phyloP scores from a whole-genome alignment of 2,888 invertebrate genomes.

The Hetaerina titia region DNA sequence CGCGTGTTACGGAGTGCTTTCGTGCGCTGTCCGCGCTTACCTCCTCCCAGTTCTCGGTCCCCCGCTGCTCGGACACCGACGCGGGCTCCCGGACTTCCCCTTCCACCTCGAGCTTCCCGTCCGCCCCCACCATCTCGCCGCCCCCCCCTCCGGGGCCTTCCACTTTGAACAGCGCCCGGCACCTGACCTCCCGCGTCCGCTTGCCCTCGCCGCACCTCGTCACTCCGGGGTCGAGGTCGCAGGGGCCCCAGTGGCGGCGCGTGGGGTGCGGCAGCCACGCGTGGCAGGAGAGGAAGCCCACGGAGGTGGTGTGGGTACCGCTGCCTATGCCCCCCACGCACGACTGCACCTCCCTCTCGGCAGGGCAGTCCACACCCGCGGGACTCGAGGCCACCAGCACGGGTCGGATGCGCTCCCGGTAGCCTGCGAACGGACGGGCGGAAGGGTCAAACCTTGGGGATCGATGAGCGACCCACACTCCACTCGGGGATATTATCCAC shows the following conservation, averaged over 20 bases:
- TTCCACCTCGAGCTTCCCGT: not conserved
- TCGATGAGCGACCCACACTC: not conserved
- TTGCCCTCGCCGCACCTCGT: conserved; percentile 81
- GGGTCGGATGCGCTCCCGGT: conserved; percentile 73
- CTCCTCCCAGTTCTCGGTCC: conserved; percentile 50
- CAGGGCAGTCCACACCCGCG: conserved; percentile 76
- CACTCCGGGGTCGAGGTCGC: conserved; percentile 75
- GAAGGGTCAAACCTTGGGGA: not conserved
- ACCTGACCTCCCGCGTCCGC: conserved; percentile 80
- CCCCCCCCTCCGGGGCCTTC: not conserved
- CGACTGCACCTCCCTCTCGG: conserved; percentile 80
- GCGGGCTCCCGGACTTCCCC: not conserved
- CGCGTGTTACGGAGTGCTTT: too few species aligned
- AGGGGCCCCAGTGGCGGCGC: conserved; percentile 81
- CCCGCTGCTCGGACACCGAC: not conserved
- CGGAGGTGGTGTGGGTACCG: conserved; percentile 41
- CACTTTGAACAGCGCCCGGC: conserved; percentile 79
- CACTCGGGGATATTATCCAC: not conserved
- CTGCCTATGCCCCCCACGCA: conserved; percentile 74
- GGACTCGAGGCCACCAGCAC: conserved; percentile 75
- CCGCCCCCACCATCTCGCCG: conserved; percentile 16
- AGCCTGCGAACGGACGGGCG: conserved; percentile 72
- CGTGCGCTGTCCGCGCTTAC: not conserved
- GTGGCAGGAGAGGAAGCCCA: conserved; percentile 78
- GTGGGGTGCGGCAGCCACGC: conserved; percentile 79